Base-by-base conservation (phyloP, 2,113 vertebrate species). In the Ranitomeya imitator region DNA sequence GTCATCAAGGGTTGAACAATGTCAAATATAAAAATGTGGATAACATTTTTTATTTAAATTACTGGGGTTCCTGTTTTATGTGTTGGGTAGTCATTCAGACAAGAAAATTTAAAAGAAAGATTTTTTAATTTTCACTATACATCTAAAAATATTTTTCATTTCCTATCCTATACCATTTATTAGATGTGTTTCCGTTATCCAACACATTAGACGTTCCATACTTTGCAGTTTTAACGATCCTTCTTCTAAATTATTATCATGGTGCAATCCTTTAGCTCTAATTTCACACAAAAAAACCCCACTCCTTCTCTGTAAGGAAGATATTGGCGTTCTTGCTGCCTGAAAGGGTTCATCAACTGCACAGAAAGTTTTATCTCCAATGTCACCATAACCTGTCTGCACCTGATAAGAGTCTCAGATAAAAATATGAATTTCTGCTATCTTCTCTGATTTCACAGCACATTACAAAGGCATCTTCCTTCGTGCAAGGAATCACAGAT, bases 321-420 rank as follows among this genome's bases (percentile, higher is more conserved):
- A 79, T 86, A 79, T 80, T 79, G 59, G 85, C 79, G 80, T 80
- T 86, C 74, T 21, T 79, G 60, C 57, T 79, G 77, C 31, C 86
- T 55, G 63, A 80, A 79, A 87, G 37, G 77, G 63, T 77, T 87
- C 86, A 87, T 57, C 57, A 65, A 59, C 51, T 15, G 51, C 45
- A 7, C 77, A 59, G 63, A 87, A 79, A 57, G 61, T 80, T 80
- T 87, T 87, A 87, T 87, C 77, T 80, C 51, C 52, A 80, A 87
- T 87, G 86, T 87, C 86, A 80, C 61, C 63, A 67, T 87, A 87
- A 87, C 86, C 86, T 87, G 86, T 14, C 86, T 59, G 86, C 69
- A 14, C 61, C 86, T 80, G 86, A 80, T 87, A 87, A 71, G 6
- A 71, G 86, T 52, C 60, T 55, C 16, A 80, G 86, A 87, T 87